A percentile compares a stretch with the other conserved stretches of the same genome.
Evolutionary conservation across 2,113 vertebrate genomes (phyloP).

Genomic region (Ovis canadensis): DNA sequence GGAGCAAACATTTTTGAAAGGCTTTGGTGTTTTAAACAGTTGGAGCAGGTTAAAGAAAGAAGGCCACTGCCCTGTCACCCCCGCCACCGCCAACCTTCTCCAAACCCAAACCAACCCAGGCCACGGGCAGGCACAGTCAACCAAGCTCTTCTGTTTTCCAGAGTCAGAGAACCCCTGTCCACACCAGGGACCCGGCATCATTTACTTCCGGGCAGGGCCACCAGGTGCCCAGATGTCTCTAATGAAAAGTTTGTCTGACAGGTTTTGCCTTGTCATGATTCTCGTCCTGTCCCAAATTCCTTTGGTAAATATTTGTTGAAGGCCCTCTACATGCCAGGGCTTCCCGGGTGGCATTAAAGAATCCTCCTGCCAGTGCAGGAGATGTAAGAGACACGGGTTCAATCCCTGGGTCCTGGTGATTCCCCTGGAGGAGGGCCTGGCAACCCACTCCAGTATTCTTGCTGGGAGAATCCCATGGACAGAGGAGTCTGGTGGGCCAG

Average conservation of each 20-base stretch:
- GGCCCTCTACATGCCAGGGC: background rate
- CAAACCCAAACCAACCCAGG: background rate
- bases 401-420: background rate
- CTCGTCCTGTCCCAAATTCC: background rate
- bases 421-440: background rate
- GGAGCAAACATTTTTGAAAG: background rate
- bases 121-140: background rate
- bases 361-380: background rate
- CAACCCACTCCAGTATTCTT: background rate
- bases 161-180: background rate
- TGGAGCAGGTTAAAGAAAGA: background rate
- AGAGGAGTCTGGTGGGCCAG: background rate
- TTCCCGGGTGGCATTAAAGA: background rate
- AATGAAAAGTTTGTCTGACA: background rate
- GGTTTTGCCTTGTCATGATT: background rate
- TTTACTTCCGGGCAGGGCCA: background rate
- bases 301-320: background rate
- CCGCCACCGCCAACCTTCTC: fast-evolving
- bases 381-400: background rate
- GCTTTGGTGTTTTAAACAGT: background rate
- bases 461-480: background rate
- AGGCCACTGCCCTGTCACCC: fast-evolving
- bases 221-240: background rate
- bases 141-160: background rate
- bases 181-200: fast-evolving